Base-by-base conservation (phyloP, 1,140 invertebrate species). In the Chelonus insularis region DNA sequence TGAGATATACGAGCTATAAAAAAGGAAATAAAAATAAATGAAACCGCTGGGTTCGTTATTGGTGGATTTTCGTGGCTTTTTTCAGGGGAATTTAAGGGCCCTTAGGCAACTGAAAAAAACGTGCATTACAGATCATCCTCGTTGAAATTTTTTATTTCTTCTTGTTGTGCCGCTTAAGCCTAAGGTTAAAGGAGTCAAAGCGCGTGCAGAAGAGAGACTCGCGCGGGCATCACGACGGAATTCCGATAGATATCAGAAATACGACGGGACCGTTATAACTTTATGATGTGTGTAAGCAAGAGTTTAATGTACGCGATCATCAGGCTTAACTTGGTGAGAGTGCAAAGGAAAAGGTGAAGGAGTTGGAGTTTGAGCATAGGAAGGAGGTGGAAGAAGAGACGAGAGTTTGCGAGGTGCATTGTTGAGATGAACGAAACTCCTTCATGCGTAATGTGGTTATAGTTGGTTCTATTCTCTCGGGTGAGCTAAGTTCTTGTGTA, bases 281-380 rank as follows among this genome's bases (percentile, higher is more conserved):
- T 63, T 59, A 63, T 63, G 62, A 63, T 63, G 62, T 59, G 62
- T 63, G 62, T 7, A 23, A 14, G 62, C 14, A 23, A 14, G 62
- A 59, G 56, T 63, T 63, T 63, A 59, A 63, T 63, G 54, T 51
- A 63, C 51, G 62, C 32, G 25, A 29, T 29, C 36, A 14, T 39
- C 36, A n/a, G 36, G 36, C 36, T 39, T 11, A 52, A 51, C 7
- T 54, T 54, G 14, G 29, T 12, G 12, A 32, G 29, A 51, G 68
- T 70, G 72, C 65, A 62, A 64, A 52, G 66, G 57, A 68, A 62
- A 64, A 68, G 61, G 55, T 62, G 69, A 54, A 70, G 65, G n/a
- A n/a, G n/a, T n/a, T n/a, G n/a, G n/a, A n/a, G n/a, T n/a, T n/a
- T n/a, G n/a, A n/a, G n/a, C n/a, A n/a, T n/a, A n/a, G n/a, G n/a